Base-by-base conservation (phyloP, 2,113 vertebrate species). In the Mellivora capensis region DNA sequence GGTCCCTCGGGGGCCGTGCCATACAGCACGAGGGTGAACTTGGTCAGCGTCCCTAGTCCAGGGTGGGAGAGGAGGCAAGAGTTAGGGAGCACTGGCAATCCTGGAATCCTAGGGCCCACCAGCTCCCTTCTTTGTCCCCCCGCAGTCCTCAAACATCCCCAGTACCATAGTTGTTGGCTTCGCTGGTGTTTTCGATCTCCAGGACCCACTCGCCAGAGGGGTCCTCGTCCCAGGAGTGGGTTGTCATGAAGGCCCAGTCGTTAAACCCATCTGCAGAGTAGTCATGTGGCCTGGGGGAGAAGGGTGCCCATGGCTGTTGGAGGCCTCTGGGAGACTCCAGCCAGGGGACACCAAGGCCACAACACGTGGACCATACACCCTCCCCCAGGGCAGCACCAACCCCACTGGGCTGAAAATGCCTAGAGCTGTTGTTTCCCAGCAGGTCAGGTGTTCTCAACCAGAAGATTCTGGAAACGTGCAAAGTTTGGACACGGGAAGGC, bases 191-290 rank as follows among this genome's bases (percentile, higher is more conserved):
- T 97, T 99, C 99, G 0, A 99, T 99, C 98, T 99, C 99, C 95
- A 99, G 99, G 42, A 98, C 99, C 99, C 99, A 99, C 23, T 99
- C 98, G 27, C 99, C 99, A 0, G 97, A 98, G 2, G 99, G 99
- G 84, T 99, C 99, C 98, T 99, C 99, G 0, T 99, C 99, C 99
- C 99, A 99, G 0, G 99, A 99, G 96, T 99, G 99, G 0, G 99
- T 99, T 0, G 99, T 99, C 99, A 99, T 99, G 98, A 99, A 99
- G 74, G 99, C 99, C 99, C 99, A 99, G 98, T 99, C 99, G 0
- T 99, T 99, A 97, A 99, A 99, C 82, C 99, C 99, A 3, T 99
- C 99, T 0, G 99, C 99, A 0, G 99, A 99, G 98, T 99, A 99
- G 98, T 99, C 99, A 0, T 99, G 99, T 18, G 99, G 99, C 98